A percentile compares a stretch with the other conserved stretches of the same genome.
Conservation (phyloP, 1,140 invertebrate species). For the Drosophila quadrilineata region DNA sequence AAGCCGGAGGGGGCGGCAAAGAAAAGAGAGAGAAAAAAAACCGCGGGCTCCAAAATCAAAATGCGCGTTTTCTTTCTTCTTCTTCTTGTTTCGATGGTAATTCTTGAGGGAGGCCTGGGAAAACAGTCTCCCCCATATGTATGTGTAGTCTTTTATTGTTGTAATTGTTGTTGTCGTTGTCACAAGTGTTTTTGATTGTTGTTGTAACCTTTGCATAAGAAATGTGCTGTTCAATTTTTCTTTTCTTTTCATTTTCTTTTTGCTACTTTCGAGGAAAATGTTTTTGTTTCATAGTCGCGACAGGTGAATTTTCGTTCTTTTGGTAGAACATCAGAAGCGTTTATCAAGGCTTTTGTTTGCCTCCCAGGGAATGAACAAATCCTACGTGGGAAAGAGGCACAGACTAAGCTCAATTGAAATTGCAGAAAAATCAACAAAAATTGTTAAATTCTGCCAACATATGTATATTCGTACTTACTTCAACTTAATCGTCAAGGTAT, state of each 20-base stretch:
- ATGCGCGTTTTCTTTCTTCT: conserved; percentile 29
- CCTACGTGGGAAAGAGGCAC: not conserved
- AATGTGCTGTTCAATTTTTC: conserved; percentile 34
- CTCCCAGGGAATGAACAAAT: conserved; percentile 2
- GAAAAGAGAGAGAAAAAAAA: not conserved
- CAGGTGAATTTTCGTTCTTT: no score
- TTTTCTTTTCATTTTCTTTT: no score
- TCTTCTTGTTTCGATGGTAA: conserved; percentile 36
- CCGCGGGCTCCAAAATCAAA: conserved; percentile 24
- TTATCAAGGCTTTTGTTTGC: conserved; percentile 17
- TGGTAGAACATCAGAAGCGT: conserved; percentile 2
- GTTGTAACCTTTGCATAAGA: conserved; percentile 37
- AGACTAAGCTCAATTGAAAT: no score
- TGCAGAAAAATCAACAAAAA: no score
- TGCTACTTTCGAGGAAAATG: conserved; percentile 7
- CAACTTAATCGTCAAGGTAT: no score
- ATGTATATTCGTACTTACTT: no score
- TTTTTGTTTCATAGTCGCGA: conserved; percentile 27
- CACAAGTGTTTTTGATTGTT: conserved; percentile 30
- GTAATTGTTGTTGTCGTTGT: conserved; percentile 4
- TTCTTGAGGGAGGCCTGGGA: conserved; percentile 26
- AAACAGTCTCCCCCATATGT: conserved; percentile 6
- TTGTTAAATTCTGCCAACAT: no score
- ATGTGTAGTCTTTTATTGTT: conserved; percentile 14
- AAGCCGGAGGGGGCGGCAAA: not conserved